A percentile compares a stretch with the other conserved stretches of the same genome.
phyloP scores from a whole-genome alignment of 2,888 invertebrate genomes.

The Stenodema calcarata region DNA sequence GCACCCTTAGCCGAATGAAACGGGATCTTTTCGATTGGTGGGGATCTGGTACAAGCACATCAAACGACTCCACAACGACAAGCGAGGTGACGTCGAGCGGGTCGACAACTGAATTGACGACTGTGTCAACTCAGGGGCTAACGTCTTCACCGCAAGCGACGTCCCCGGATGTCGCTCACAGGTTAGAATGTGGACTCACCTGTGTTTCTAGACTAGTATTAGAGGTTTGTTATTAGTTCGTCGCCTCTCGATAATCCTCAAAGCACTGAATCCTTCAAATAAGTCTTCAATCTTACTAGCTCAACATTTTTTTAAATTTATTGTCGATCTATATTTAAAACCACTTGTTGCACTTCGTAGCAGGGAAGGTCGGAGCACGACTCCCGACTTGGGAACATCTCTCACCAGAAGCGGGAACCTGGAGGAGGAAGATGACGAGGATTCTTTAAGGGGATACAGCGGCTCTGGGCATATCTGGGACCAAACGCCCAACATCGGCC shows the following conservation, averaged over 20 bases:
- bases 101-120: background rate
- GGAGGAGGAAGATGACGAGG: background rate
- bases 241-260: too few relatives aligned
- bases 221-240: too few relatives aligned
- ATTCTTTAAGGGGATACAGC: background rate
- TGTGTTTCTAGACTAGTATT: too few relatives aligned
- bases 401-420: background rate
- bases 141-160: background rate
- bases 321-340: too few relatives aligned
- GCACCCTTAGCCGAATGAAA: background rate
- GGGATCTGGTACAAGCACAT: background rate
- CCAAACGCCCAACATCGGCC: background rate
- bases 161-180: background rate
- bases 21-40: background rate
- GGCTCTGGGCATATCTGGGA: conserved; percentile 12
- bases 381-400: background rate
- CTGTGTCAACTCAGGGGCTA: background rate
- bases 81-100: background rate
- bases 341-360: background rate
- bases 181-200: background rate
- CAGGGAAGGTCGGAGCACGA: background rate
- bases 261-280: too few relatives aligned
- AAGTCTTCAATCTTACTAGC: too few relatives aligned
- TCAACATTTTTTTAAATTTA: too few relatives aligned
- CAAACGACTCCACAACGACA: background rate